Base-by-base conservation (phyloP, 2,797 vertebrate genomes). In the Melopsittacus undulatus region DNA sequence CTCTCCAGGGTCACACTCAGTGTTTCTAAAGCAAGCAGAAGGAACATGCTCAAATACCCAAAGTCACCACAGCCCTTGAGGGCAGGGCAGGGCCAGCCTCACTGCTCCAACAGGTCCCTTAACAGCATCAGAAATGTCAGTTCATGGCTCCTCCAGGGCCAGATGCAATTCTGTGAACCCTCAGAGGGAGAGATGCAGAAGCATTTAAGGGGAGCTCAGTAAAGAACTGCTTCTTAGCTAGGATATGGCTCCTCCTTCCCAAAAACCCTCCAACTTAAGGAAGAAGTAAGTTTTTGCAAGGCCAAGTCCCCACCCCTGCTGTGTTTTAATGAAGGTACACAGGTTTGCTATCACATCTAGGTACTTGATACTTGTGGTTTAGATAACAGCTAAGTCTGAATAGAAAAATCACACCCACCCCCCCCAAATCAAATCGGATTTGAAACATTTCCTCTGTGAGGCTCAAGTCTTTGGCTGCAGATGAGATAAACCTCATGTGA, bases 1-100 rank as follows among this genome's bases (percentile, higher is more conserved):
- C 70, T 70, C 63, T n/a, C 68, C 43, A 29, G 32, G 46, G 62
- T 13, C 43, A 78, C 2, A 1, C 46, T 45, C 64, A 11, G 61
- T 4, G 0, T 52, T 67, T 43, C 66, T 49, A 16, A 69, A 80
- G 61, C 74, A 74, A n/a, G 34, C 66, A 38, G 42, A 20, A 82
- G 84, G 61, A 81, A 81, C 32, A 29, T 1, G 14, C 5, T 40
- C 38, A 57, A 34, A 43, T 1, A n/a, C 34, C n/a, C 36, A 32
- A 66, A 20, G 77, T 66, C 84, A 61, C 22, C 87, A 21, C 82
- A 59, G 40, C 75, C 70, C 75, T 32, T 1, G 5, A 61, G 90
- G 70, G 81, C 67, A 80, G 49, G 63, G 89, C 62, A 87, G 67
- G 78, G 66, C 76, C 69, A 69, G 73, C 49, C 36, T 68, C 19